Evolutionary conservation across 1,140 invertebrate species (phyloP), one percentile per base, ranked within the genome.

Genomic region (Probaryconus sp.): DNA sequence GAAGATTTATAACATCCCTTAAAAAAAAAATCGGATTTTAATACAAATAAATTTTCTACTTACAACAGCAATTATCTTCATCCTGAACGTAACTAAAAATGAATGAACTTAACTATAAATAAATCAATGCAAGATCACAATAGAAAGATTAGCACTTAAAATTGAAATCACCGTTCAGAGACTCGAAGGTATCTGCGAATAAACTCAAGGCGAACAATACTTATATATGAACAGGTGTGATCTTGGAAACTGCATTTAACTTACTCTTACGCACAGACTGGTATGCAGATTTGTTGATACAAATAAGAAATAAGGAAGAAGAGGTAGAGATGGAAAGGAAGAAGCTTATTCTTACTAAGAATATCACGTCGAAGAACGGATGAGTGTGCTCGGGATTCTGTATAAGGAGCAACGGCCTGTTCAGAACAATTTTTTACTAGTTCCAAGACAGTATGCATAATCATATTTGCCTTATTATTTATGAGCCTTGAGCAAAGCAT

Each of bases 221-320:
- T 82, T 82, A 82, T 82, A 82, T 82, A 82, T 76, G 75, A 76
- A 50, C 64, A 72, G 60, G 72, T 76, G 67, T 75, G 74, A 81
- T 81, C 79, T 71, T 58, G 73, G 79, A 63, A 76, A 77, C 70
- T 70, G 61, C 53, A 72, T 76, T 81, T 79, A 79, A 75, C 51
- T 69, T 67, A 70, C 58, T 70, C 60, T 64, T 63, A 76, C 55
- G 47, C 38, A 13, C 37, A n/a, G 48, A 63, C 65, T 50, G 45
- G 63, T 79, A 75, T 77, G 75, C 73, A 81, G 65, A 80, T 81
- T 75, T 65, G 45, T 71, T 70, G 69, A 76, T 76, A 76, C 72
- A 76, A 69, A 76, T 70, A 76, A 70, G 65, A 76, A 70, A 61
- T 55, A 65, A 76, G 65, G 60, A 61, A 76, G 64, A 51, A 2